Evolutionary conservation across 2,888 invertebrate species (phyloP), one percentile per base, ranked within the genome.

Genomic region (Platerodrilus igneus): DNA sequence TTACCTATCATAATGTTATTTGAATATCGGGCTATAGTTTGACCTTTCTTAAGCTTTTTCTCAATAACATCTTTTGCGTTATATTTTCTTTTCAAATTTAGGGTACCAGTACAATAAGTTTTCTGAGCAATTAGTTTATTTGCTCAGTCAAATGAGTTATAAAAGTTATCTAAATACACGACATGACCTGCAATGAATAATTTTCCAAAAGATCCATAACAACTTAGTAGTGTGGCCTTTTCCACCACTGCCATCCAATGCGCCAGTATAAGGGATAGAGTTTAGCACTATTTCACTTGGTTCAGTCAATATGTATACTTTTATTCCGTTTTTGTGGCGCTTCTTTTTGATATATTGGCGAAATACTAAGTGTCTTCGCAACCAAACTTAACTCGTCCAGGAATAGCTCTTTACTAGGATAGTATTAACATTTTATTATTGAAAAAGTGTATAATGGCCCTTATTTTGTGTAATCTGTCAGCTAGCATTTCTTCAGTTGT

Each of bases 291-390:
- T 32, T 4, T 46, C 53, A 36, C 44, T 28, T 11, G 45, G 35
- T 29, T 51, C 47, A 18, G 47, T 45, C 27, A 53, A 34, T 17
- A 46, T 37, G 37, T 53, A 57, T n/a, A 57, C 34, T 46, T 55
- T 55, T 4, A 52, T 43, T 4, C 52, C 56, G 45, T 57, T 53
- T 27, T 48, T 53, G n/a, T n/a, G n/a, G n/a, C 34, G 45, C 47
- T 58, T 56, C 9, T 45, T 42, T 30, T 45, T 47, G 9, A 50
- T 33, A 41, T 52, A 55, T 30, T 57, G 53, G 5, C 52, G 38
- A n/a, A n/a, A n/a, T n/a, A n/a, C n/a, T 20, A 54, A 13, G 8
- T 53, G 51, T 25, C 46, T 35, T 52, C 56, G 54, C 13, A 52
- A 35, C 38, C 41, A 25, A 33, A 41, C 38, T n/a, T n/a, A 37